phyloP scores from a whole-genome alignment of 2,888 invertebrate genomes.

The Hipparchia sbordonii region DNA sequence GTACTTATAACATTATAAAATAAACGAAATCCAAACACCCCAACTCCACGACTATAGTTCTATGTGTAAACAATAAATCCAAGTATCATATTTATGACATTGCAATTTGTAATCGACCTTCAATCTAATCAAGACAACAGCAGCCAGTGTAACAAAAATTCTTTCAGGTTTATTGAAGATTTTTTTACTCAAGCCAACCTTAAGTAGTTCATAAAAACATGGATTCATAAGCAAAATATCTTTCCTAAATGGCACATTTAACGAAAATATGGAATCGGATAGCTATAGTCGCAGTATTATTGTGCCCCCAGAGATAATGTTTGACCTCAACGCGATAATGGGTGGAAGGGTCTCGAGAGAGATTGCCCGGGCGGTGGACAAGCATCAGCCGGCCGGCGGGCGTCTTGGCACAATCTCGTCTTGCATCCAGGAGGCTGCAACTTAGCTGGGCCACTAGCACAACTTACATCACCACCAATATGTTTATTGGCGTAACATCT shows the following conservation, averaged over 20 bases:
- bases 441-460: constrained; percentile 27
- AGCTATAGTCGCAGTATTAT: constrained; percentile 51
- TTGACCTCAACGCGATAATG: constrained; percentile 67
- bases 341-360: constrained; percentile 51
- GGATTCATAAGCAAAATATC: background rate
- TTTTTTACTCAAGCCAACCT: no score
- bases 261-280: constrained; percentile 6
- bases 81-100: no score
- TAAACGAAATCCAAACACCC: no score
- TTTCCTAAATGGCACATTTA: constrained; percentile 14
- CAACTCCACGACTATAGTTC: no score
- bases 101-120: no score
- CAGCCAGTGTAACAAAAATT: no score
- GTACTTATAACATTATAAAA: no score
- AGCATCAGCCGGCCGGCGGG: constrained; percentile 40
- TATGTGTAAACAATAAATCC: no score
- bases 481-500: constrained; percentile 80
- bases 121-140: no score
- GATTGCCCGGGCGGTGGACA: constrained; percentile 39
- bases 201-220: no score
- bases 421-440: constrained; percentile 43
- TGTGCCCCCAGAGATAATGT: constrained; percentile 65
- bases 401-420: constrained; percentile 46
- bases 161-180: no score
- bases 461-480: constrained; percentile 57